A percentile compares a stretch with the other conserved stretches of the same genome.
phyloP scores from a whole-genome alignment of 1,140 invertebrate species.

The Babylonia areolata region DNA sequence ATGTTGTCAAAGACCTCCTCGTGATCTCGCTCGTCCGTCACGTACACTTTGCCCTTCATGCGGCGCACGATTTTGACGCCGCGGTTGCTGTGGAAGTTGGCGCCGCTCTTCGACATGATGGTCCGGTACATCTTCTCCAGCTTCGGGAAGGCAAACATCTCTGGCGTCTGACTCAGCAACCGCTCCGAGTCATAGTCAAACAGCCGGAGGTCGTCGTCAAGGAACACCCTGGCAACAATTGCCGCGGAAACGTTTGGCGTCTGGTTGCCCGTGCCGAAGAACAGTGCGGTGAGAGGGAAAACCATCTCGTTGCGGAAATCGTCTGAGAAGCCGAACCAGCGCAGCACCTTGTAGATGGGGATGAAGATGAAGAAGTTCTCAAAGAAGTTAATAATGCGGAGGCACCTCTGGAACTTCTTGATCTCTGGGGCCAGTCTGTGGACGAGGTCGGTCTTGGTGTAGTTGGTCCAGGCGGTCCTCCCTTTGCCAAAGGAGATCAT shows the following conservation, averaged over 20 bases:
- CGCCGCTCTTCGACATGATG: constrained; percentile 55
- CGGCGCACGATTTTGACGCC: constrained; percentile 50
- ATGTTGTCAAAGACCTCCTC: constrained; percentile 63
- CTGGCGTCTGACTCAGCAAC: constrained; percentile 62
- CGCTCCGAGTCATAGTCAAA: constrained; percentile 66
- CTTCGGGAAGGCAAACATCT: constrained; percentile 70
- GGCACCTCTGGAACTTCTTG: constrained; percentile 56
- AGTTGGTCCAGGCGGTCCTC: constrained; percentile 66
- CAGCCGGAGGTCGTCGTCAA: constrained; percentile 65
- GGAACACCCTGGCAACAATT: constrained; percentile 67
- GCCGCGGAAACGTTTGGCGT: constrained; percentile 67
- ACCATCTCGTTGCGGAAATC: constrained; percentile 67
- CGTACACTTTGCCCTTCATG: constrained; percentile 44
- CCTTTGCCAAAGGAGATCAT: constrained; percentile 69
- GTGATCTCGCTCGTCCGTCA: constrained; percentile 51
- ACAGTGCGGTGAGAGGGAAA: constrained; percentile 67
- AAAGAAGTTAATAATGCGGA: constrained; percentile 62
- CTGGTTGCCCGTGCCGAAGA: constrained; percentile 70
- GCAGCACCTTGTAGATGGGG: constrained; percentile 62
- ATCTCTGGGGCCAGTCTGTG: constrained; percentile 58
- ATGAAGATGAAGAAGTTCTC: constrained; percentile 66
- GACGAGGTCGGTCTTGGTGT: constrained; percentile 60
- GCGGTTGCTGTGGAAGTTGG: constrained; percentile 51
- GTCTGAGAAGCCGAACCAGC: constrained; percentile 64
- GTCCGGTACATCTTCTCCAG: constrained; percentile 63